These are phyloP conservation scores for Strigops habroptila DNA, from an alignment of 2,113 vertebrate genomes.

Conservation along the genomic window DNA sequence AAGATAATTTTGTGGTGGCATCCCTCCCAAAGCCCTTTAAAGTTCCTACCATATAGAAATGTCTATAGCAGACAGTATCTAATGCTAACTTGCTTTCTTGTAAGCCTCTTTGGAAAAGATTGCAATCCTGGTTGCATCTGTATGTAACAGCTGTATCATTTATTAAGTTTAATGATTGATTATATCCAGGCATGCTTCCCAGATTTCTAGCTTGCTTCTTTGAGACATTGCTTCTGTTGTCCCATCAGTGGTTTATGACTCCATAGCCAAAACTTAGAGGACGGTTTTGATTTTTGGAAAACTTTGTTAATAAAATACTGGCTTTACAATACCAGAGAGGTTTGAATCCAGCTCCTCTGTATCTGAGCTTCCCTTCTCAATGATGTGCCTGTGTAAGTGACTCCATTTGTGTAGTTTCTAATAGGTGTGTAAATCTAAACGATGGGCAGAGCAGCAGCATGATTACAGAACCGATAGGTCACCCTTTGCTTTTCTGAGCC, in stretches of 20 bases:
- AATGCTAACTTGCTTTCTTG: not conserved
- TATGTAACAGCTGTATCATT: slow-evolving; percentile 24
- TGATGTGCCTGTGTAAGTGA: not conserved
- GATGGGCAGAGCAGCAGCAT: not conserved
- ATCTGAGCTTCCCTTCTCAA: not conserved
- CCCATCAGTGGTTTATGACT: not conserved
- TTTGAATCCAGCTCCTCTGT: not conserved
- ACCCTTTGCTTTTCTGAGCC: not conserved
- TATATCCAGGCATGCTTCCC: slow-evolving; percentile 31
- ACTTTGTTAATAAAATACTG: not conserved
- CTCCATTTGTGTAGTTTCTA: not conserved
- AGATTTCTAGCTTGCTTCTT: slow-evolving; percentile 2
- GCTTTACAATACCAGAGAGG: not conserved
- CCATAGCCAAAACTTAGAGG: not conserved
- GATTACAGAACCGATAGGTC: not conserved
- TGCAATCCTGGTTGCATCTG: not conserved
- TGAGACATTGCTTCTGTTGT: slow-evolving; percentile 29
- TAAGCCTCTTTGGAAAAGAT: not conserved
- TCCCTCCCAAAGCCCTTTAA: not conserved
- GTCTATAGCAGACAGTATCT: not conserved
- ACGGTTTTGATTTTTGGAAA: slow-evolving; percentile 44
- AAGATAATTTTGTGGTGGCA: not conserved
- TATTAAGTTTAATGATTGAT: slow-evolving; percentile 46
- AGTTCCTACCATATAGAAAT: not conserved
- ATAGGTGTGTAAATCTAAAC: not conserved